Evolutionary conservation across 2,888 invertebrate genomes (phyloP), one percentile per base, ranked within the genome.

Genomic region (Phasia obesa): DNA sequence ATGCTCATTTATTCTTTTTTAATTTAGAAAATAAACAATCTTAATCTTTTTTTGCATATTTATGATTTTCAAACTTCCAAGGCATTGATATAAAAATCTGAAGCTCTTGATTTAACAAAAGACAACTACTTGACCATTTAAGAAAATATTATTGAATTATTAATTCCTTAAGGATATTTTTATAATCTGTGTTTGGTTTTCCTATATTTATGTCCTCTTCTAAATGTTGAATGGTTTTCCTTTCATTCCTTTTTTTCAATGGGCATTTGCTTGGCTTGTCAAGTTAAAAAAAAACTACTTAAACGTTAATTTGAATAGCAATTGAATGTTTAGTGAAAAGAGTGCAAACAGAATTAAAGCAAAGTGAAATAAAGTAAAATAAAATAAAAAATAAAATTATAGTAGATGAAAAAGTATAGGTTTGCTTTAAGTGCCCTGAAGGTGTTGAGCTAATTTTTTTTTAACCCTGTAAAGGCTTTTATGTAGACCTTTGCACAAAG

Each of bases 231-330:
- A 38, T 57, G 7, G 4, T 38, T 38, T 27, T n/a, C 44, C 6
- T 53, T 1, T 15, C n/a, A 42, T 6, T n/a, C 4, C 9, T 47
- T 64, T 13, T 15, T 15, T 42, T 15, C 38, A 42, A n/a, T 13
- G 15, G 15, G 49, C 69, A 77, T 75, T 73, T 67, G 53, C 23
- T 57, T 60, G 64, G 69, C 31, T 75, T 83, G 80, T 77, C 76
- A 57, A 81, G 71, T 60, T 53, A 35, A 47, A 64, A 44, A n/a
- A 62, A 60, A 75, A 75, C 49, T 69, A 81, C 80, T 84, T 84
- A 59, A 81, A 74, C 21, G 55, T 70, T 60, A 80, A 77, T 69
- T 76, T 67, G 79, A 85, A 80, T 80, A 80, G 77, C 81, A 81
- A 81, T 84, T 81, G 82, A 79, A 47, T 49, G 23, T 49, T 27